A percentile compares a stretch with the other conserved stretches of the same genome.
These are phyloP conservation scores for Hyperoodon ampullatus DNA, from an alignment of 2,113 vertebrate genomes.

Conservation along the genomic window DNA sequence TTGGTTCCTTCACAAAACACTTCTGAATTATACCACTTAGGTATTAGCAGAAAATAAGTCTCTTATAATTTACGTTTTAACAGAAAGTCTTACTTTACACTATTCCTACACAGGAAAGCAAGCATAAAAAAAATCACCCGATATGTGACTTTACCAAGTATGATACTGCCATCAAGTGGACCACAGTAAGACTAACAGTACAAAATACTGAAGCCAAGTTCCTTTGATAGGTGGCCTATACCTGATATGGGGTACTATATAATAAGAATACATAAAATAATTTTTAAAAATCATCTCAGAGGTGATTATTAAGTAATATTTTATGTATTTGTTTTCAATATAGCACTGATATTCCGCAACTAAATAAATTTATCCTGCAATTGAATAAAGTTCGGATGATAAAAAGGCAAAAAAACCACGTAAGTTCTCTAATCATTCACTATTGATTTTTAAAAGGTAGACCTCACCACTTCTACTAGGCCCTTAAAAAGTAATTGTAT, in stretches of 20 bases:
- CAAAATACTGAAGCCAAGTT: neutral
- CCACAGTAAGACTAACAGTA: accelerated
- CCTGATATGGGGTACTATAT: neutral
- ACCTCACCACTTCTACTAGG: neutral
- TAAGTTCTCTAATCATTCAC: neutral
- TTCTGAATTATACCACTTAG: slow-evolving; percentile 63
- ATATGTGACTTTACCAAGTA: neutral
- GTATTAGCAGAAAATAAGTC: slow-evolving; percentile 69
- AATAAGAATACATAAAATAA: neutral
- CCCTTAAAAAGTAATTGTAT: neutral
- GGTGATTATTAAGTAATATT: neutral
- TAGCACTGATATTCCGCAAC: neutral
- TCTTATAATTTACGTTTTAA: slow-evolving; percentile 74
- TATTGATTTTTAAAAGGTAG: neutral
- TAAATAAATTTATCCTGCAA: neutral
- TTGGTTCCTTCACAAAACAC: slow-evolving; percentile 30
- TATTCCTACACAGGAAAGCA: neutral
- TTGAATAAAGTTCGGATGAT: neutral
- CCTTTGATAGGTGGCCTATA: neutral
- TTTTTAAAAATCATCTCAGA: neutral
- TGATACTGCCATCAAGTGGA: slow-evolving; percentile 81
- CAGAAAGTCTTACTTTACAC: slow-evolving; percentile 59
- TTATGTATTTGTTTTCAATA: neutral
- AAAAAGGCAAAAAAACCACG: neutral
- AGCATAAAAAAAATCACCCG: neutral